These are phyloP conservation scores for Rhynchopsitta pachyrhyncha DNA, from an alignment of 2,113 vertebrate genomes.

Conservation along the genomic window DNA sequence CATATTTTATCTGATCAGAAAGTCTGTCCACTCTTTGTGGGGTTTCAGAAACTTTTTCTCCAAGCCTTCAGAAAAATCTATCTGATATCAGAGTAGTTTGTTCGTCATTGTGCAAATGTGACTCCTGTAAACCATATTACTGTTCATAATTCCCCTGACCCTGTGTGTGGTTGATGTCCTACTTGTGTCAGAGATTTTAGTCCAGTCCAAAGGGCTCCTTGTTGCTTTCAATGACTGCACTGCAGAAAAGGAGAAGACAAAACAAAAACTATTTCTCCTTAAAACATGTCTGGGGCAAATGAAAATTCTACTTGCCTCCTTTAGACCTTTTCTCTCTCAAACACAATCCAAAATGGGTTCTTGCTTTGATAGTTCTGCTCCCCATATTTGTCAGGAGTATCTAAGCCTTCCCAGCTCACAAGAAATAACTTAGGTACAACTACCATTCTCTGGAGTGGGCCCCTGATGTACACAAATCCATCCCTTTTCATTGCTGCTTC, in stretches of 20 bases:
- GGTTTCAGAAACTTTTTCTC: not conserved
- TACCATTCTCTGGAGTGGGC: not conserved
- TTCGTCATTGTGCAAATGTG: not conserved
- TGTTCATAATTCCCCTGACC: not conserved
- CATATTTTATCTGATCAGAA: not conserved
- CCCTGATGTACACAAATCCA: not conserved
- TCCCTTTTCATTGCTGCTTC: not conserved
- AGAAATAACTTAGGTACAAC: fast-evolving
- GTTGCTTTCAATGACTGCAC: not conserved
- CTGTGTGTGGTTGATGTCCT: not conserved
- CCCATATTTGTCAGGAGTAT: not conserved
- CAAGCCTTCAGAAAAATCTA: not conserved
- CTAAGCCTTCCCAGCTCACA: not conserved
- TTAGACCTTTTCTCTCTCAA: not conserved
- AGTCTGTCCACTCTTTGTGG: not conserved
- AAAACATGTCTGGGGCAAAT: not conserved
- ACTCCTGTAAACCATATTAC: not conserved
- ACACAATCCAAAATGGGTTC: fast-evolving
- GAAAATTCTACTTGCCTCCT: not conserved
- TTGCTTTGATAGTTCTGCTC: not conserved
- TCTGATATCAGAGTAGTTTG: not conserved
- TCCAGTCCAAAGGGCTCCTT: not conserved
- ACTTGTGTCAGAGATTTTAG: not conserved
- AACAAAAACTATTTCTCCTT: not conserved
- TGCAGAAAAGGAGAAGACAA: not conserved